A percentile compares a stretch with the other conserved stretches of the same genome.
phyloP scores from a whole-genome alignment of 2,797 vertebrate genomes.

The Loriculus beryllinus region DNA sequence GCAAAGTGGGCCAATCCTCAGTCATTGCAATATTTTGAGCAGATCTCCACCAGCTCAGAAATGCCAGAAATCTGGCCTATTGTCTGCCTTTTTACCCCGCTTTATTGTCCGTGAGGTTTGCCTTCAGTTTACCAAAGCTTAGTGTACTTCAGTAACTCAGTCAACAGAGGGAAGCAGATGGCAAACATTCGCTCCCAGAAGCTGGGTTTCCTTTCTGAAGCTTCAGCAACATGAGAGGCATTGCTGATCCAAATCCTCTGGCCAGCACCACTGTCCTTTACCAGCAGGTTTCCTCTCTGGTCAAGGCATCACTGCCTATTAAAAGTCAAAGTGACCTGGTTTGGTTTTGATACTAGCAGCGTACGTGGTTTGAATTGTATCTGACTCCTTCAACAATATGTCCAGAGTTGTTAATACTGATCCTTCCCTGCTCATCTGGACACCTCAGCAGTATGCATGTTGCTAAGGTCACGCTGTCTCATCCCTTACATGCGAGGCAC shows the following conservation, averaged over 20 bases:
- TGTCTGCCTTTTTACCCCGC: neutral
- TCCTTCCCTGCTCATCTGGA: neutral
- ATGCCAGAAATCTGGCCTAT: neutral
- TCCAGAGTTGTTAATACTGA: neutral
- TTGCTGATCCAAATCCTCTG: neutral
- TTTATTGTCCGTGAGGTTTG: neutral
- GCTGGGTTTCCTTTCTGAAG: neutral
- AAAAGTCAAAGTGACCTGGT: neutral
- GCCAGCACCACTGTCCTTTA: neutral
- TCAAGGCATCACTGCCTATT: neutral
- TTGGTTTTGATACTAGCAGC: neutral
- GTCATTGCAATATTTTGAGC: neutral
- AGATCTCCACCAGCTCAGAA: neutral
- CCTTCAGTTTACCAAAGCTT: neutral
- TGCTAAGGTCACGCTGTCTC: neutral
- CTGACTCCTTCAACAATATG: neutral
- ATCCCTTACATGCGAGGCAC: neutral
- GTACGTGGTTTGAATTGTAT: neutral
- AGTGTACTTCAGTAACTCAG: conserved; percentile 22
- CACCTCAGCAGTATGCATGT: fast-evolving
- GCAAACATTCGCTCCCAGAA: conserved; percentile 15
- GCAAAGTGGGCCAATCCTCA: neutral
- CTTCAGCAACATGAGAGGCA: neutral
- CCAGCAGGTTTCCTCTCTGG: neutral
- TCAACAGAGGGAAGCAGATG: conserved; percentile 55